Percentiles rank a stretch among this genome's conserved stretches.
phyloP scores from a whole-genome alignment of 1,140 invertebrate genomes.

The Drosophila takahashii region DNA sequence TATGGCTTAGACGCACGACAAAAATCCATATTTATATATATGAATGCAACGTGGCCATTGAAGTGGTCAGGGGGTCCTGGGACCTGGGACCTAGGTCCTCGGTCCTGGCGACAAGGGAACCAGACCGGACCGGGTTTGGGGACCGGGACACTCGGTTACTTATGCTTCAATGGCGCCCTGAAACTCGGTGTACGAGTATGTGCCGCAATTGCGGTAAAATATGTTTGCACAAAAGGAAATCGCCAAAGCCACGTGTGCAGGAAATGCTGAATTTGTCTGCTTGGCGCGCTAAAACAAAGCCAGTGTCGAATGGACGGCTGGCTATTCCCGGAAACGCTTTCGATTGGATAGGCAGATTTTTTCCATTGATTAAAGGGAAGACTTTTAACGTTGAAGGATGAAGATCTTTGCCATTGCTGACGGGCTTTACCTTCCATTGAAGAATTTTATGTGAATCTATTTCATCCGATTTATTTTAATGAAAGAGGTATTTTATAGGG shows the following conservation, averaged over 20 bases:
- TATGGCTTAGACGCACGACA: slow-evolving; percentile 68
- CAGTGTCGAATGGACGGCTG: slow-evolving; percentile 1
- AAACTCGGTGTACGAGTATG: slow-evolving; percentile 39
- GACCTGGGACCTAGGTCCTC: background rate
- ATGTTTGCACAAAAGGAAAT: slow-evolving; percentile 82
- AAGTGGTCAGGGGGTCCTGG: slow-evolving; percentile 8
- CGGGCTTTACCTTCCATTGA: too few relatives aligned
- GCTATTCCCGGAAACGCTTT: slow-evolving; percentile 29
- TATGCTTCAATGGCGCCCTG: slow-evolving; percentile 68
- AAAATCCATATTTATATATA: slow-evolving; percentile 71
- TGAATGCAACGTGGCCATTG: slow-evolving; percentile 39
- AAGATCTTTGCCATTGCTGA: background rate
- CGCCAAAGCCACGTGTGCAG: slow-evolving; percentile 78
- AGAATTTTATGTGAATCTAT: too few relatives aligned
- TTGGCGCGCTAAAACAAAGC: slow-evolving; percentile 65
- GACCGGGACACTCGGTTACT: slow-evolving; percentile 48
- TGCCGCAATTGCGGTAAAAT: slow-evolving; percentile 81
- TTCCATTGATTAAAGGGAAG: background rate
- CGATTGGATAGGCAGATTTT: slow-evolving; percentile 2
- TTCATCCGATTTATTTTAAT: too few relatives aligned
- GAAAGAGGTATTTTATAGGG: too few relatives aligned
- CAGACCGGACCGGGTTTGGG: slow-evolving; percentile 19
- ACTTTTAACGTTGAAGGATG: background rate
- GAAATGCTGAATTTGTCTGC: slow-evolving; percentile 79
- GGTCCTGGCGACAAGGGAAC: slow-evolving; percentile 11